These are phyloP conservation scores for Corythaixoides concolor DNA, from an alignment of 2,113 vertebrate species.

Conservation along the genomic window DNA sequence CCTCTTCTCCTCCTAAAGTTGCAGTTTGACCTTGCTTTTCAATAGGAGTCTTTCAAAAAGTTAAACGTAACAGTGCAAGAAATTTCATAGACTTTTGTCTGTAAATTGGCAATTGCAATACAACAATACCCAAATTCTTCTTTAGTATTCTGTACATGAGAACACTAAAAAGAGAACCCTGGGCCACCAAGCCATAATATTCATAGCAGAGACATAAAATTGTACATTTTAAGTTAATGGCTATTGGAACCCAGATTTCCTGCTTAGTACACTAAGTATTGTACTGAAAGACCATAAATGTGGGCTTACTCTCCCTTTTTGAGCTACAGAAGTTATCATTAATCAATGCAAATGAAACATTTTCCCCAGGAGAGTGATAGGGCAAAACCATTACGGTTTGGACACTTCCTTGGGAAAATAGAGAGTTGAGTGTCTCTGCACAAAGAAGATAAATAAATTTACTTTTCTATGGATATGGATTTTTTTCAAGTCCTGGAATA, in stretches of 20 bases:
- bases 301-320: background rate
- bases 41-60: slow-evolving; percentile 58
- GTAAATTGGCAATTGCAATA: slow-evolving; percentile 22
- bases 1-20: slow-evolving; percentile 69
- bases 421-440: background rate
- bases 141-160: background rate
- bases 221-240: background rate
- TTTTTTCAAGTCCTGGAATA: background rate
- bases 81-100: slow-evolving; percentile 17
- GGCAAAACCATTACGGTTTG: background rate
- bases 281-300: background rate
- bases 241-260: background rate
- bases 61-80: slow-evolving; percentile 50
- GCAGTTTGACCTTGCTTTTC: slow-evolving; percentile 62
- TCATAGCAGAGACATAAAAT: background rate
- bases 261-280: background rate
- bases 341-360: background rate
- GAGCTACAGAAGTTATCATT: background rate
- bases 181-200: background rate
- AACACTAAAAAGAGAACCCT: background rate
- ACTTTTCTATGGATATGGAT: background rate
- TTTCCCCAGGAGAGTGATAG: background rate
- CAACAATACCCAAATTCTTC: background rate
- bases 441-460: background rate
- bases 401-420: background rate